Conservation (phyloP, 1,140 invertebrate species). For the Samia ricini region DNA sequence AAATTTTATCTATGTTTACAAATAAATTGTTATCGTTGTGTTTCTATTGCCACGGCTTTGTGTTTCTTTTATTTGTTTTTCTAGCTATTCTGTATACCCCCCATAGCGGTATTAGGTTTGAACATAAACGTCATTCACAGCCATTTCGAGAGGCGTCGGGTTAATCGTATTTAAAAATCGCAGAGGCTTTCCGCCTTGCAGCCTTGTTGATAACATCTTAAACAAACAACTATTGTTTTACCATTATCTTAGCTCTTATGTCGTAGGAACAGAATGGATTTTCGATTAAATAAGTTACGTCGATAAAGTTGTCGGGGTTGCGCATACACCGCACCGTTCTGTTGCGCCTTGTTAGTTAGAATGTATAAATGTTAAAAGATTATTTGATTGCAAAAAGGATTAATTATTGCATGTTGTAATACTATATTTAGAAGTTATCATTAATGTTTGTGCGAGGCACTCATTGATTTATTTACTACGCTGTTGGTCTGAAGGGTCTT, state of each 20-base stretch:
- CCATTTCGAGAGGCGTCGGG: not conserved
- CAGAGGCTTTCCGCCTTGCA: slow-evolving; percentile 3
- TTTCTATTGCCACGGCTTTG: too few relatives aligned
- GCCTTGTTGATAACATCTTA: slow-evolving; percentile 4
- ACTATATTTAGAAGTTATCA: too few relatives aligned
- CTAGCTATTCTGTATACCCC: too few relatives aligned
- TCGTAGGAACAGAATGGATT: not conserved
- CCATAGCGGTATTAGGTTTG: too few relatives aligned
- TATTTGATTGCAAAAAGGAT: not conserved
- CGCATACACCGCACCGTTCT: not conserved
- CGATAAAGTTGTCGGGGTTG: not conserved
- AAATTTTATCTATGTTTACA: too few relatives aligned
- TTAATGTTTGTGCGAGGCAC: too few relatives aligned
- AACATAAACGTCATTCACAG: not conserved
- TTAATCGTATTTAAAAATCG: not conserved
- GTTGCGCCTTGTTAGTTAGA: not conserved
- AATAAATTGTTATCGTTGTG: too few relatives aligned
- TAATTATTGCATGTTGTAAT: too few relatives aligned
- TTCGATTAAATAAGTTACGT: not conserved
- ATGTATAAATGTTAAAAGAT: not conserved
- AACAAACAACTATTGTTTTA: not conserved
- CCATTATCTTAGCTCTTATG: not conserved
- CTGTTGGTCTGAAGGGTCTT: too few relatives aligned
- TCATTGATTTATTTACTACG: too few relatives aligned
- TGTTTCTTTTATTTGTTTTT: too few relatives aligned